Conservation (phyloP, 2,113 vertebrate genomes). For the Myxocyprinus asiaticus region DNA sequence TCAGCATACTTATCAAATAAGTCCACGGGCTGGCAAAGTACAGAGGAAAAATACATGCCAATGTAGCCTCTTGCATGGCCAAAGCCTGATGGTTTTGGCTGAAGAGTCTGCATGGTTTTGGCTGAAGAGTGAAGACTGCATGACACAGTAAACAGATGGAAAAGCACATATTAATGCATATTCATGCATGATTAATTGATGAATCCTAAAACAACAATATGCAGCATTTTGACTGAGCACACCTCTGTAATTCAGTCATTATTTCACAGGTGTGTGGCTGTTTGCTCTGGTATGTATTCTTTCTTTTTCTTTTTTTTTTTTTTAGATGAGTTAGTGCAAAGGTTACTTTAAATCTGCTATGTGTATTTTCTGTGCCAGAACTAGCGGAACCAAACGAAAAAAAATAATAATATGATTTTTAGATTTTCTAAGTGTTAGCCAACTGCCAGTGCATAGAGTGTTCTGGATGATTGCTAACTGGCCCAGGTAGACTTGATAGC, state of each 20-base stretch:
- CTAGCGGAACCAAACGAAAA: too few species aligned
- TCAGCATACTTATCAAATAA: neutral
- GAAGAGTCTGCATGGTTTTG: neutral
- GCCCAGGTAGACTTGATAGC: too few species aligned
- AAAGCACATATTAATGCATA: neutral
- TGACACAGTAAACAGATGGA: neutral
- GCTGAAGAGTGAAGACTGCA: neutral
- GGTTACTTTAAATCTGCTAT: too few species aligned
- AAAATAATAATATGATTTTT: too few species aligned
- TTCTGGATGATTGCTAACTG: too few species aligned
- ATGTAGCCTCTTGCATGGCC: neutral
- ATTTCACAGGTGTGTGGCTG: too few species aligned
- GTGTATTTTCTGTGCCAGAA: too few species aligned
- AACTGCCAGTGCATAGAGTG: too few species aligned
- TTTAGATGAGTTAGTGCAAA: too few species aligned
- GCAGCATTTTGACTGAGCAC: neutral
- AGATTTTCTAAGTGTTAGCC: too few species aligned
- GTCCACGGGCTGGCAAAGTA: neutral
- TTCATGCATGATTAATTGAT: neutral
- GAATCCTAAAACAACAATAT: neutral
- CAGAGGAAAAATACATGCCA: conserved; percentile 10
- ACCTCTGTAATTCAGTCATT: neutral
- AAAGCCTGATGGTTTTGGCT: conserved; percentile 5
- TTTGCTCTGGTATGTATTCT: too few species aligned
- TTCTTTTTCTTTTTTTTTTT: too few species aligned